Percentiles rank a stretch among this genome's conserved stretches.
phyloP scores from a whole-genome alignment of 2,888 invertebrate genomes.

The Parnassius smintheus region DNA sequence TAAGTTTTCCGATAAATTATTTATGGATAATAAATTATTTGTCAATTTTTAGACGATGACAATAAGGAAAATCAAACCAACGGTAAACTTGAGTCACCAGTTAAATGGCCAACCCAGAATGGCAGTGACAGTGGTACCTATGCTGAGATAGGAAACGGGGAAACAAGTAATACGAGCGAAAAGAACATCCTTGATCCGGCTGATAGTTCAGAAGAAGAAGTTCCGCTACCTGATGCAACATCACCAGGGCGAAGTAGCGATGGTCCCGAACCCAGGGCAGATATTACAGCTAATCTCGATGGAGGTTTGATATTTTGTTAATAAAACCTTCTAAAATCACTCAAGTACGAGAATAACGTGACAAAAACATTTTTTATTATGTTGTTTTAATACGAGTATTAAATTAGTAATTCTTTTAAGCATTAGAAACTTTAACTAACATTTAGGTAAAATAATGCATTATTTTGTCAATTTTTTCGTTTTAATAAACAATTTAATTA shows the following conservation, averaged over 20 bases:
- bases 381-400: too few relatives aligned
- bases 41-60: slow-evolving; percentile 58
- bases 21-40: not conserved
- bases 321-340: not conserved
- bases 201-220: slow-evolving; percentile 76
- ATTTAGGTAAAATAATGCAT: too few relatives aligned
- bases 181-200: slow-evolving; percentile 73
- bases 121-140: slow-evolving; percentile 78
- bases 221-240: slow-evolving; percentile 70
- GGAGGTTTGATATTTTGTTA: slow-evolving; percentile 47
- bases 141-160: slow-evolving; percentile 74
- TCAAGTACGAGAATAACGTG: not conserved
- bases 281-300: slow-evolving; percentile 71
- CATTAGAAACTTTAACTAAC: too few relatives aligned
- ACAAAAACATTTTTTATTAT: not conserved
- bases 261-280: slow-evolving; percentile 73
- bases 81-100: slow-evolving; percentile 72
- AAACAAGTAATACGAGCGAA: slow-evolving; percentile 68
- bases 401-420: too few relatives aligned
- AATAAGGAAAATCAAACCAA: slow-evolving; percentile 77
- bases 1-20: too few relatives aligned
- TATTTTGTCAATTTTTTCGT: too few relatives aligned
- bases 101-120: slow-evolving; percentile 73
- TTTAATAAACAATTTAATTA: too few relatives aligned
- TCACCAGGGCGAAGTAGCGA: slow-evolving; percentile 75